phyloP scores from a whole-genome alignment of 2,888 invertebrate species.

The Drosophila nigritarsus region DNA sequence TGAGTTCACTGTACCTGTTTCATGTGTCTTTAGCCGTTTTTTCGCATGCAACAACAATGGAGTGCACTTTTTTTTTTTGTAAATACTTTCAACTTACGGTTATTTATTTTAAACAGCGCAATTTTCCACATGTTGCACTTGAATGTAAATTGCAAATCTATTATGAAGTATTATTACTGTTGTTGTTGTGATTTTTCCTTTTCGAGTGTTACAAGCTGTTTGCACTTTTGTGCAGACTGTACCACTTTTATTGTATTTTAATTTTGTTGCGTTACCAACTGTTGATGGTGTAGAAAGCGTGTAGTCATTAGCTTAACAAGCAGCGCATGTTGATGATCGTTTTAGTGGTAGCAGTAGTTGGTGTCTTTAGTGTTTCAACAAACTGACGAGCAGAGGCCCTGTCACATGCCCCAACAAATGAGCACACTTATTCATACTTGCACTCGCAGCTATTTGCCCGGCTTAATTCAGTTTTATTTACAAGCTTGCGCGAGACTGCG shows the following conservation, averaged over 20 bases:
- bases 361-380: slow-evolving; percentile 39
- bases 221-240: slow-evolving; percentile 55
- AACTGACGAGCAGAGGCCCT: slow-evolving; percentile 52
- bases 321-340: slow-evolving; percentile 54
- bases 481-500: slow-evolving; percentile 54
- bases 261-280: slow-evolving; percentile 1
- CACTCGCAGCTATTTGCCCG: slow-evolving; percentile 47
- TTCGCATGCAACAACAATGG: slow-evolving; percentile 35
- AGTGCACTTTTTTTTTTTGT: slow-evolving; percentile 9
- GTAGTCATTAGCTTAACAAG: slow-evolving; percentile 65
- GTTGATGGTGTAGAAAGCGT: slow-evolving; percentile 66
- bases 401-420: slow-evolving; percentile 62
- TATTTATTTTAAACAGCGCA: not conserved
- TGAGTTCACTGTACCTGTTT: slow-evolving; percentile 47
- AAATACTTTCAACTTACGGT: not conserved
- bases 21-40: slow-evolving; percentile 16
- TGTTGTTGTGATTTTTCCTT: not conserved
- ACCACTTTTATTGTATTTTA: slow-evolving; percentile 19
- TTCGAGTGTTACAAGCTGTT: slow-evolving; percentile 1
- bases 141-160: slow-evolving; percentile 1
- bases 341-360: slow-evolving; percentile 19
- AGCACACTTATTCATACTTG: slow-evolving; percentile 6
- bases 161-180: slow-evolving; percentile 2
- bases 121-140: slow-evolving; percentile 18
- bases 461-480: slow-evolving; percentile 69